A percentile compares a stretch with the other conserved stretches of the same genome.
phyloP scores from a whole-genome alignment of 2,888 invertebrate genomes.

The Megalurothrips usitatus region DNA sequence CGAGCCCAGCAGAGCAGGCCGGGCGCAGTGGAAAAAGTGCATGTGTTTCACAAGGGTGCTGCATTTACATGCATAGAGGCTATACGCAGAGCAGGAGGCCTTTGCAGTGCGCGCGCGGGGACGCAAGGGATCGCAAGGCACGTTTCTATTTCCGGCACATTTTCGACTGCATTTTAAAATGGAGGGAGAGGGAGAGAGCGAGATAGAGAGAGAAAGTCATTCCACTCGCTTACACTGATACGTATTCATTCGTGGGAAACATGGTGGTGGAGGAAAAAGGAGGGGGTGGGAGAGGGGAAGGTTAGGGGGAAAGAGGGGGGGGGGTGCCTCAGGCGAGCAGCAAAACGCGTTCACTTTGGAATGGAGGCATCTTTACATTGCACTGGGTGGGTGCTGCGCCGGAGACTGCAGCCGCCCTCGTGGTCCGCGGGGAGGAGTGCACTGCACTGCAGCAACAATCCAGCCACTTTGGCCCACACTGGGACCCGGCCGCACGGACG shows the following conservation, averaged over 20 bases:
- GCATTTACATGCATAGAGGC: constrained; percentile 5
- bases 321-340: background rate
- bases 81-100: background rate
- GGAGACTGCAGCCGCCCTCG: no score
- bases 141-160: constrained; percentile 5
- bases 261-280: no score
- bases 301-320: no score
- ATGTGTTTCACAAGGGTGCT: background rate
- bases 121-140: background rate
- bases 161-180: background rate
- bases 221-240: no score
- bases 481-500: background rate
- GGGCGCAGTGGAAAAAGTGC: background rate
- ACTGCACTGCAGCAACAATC: background rate
- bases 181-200: background rate
- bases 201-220: no score
- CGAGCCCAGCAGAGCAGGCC: no score
- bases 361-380: no score
- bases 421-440: background rate
- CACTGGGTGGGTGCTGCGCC: no score
- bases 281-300: background rate
- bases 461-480: background rate
- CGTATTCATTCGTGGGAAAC: no score
- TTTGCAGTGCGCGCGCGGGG: no score
- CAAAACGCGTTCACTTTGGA: no score